Evolutionary conservation across 2,888 invertebrate species (phyloP).

Genomic region (Crepidodera aurea): DNA sequence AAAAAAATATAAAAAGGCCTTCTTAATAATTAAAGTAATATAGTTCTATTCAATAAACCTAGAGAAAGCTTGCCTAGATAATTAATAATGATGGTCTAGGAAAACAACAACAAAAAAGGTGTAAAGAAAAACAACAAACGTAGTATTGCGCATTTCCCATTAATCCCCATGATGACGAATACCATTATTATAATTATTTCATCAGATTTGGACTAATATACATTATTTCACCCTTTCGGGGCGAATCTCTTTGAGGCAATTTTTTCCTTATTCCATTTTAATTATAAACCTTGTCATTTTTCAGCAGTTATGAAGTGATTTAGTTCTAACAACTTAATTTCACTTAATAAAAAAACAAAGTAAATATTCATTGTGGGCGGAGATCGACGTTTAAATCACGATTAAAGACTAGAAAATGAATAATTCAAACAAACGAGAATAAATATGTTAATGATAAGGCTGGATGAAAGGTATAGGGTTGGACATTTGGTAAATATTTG

Average conservation of each 20-base stretch:
- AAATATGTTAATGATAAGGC: not conserved
- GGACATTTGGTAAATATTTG: not conserved
- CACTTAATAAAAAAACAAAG: not conserved
- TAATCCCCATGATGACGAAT: no score
- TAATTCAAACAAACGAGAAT: constrained; percentile 3
- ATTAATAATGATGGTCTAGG: no score
- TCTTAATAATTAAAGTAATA: no score
- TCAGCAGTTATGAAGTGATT: constrained; percentile 11
- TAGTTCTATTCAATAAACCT: no score
- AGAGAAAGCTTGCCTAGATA: no score
- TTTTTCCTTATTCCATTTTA: constrained; percentile 2
- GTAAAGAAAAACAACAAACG: no score
- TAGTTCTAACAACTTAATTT: constrained; percentile 10
- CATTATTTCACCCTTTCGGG: not conserved
- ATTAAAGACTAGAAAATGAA: constrained; percentile 12
- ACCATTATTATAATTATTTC: not conserved
- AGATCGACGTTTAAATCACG: constrained; percentile 12
- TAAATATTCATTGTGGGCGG: constrained; percentile 13
- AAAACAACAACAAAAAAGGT: no score
- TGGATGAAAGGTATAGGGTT: not conserved
- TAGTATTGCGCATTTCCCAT: no score
- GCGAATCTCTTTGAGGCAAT: not conserved
- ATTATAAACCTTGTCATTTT: constrained; percentile 8
- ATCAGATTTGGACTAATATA: no score
- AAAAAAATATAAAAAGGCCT: no score